These are phyloP conservation scores for Cinclus cinclus DNA, from an alignment of 2,113 vertebrate species.

Conservation along the genomic window DNA sequence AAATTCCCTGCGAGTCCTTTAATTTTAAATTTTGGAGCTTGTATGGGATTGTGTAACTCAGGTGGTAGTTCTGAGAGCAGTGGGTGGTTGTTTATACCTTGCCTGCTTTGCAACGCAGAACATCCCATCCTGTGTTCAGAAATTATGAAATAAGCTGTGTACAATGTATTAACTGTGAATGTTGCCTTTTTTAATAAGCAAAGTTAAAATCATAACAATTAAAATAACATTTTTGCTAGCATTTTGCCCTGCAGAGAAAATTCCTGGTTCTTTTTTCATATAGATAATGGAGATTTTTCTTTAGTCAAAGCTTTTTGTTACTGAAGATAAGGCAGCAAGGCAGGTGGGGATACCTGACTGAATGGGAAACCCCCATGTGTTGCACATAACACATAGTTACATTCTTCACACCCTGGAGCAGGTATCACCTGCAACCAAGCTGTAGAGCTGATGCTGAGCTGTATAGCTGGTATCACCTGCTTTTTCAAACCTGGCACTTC, in stretches of 20 bases:
- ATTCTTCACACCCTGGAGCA: neutral
- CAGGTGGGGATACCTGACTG: neutral
- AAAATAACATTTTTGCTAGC: neutral
- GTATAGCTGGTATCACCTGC: neutral
- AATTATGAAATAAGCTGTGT: neutral
- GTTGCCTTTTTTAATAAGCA: neutral
- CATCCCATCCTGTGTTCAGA: neutral
- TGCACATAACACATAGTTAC: neutral
- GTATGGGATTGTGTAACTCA: neutral
- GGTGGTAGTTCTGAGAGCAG: neutral
- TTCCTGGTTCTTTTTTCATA: neutral
- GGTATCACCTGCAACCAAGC: neutral
- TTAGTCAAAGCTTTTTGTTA: neutral
- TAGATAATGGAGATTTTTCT: neutral
- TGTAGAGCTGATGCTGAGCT: neutral
- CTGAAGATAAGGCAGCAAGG: neutral
- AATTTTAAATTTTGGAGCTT: neutral
- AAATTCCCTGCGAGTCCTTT: neutral
- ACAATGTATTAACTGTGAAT: neutral
- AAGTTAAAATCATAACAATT: neutral
- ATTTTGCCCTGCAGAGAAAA: neutral
- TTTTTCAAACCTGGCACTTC: neutral
- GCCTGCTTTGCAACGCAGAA: neutral
- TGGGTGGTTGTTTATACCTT: neutral
- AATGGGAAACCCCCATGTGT: neutral